Percentiles rank a stretch among this genome's conserved stretches.
phyloP scores from a whole-genome alignment of 2,888 invertebrate species.

The Diplolepis rosae region DNA sequence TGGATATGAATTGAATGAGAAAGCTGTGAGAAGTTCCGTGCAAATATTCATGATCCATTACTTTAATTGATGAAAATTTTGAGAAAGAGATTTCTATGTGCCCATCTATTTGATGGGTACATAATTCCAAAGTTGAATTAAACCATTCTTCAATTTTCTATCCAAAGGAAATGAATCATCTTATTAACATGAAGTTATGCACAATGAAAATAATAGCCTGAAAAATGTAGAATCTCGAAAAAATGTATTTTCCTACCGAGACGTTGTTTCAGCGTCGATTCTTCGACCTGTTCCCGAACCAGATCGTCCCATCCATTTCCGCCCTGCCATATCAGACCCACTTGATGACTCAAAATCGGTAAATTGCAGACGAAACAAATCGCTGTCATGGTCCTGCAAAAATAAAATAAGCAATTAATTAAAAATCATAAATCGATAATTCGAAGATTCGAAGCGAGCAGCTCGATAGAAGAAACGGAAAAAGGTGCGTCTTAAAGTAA shows the following conservation, averaged over 20 bases:
- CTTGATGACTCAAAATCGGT: conserved; percentile 95
- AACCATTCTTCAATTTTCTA: no score
- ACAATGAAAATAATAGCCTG: not conserved
- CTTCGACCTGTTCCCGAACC: conserved; percentile 89
- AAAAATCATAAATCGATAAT: not conserved
- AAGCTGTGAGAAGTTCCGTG: no score
- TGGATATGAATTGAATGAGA: no score
- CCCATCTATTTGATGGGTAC: no score
- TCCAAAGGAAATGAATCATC: no score
- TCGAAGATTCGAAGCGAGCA: not conserved
- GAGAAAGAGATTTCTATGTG: no score
- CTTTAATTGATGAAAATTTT: no score
- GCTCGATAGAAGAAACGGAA: conserved; percentile 51
- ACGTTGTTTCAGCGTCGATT: conserved; percentile 88
- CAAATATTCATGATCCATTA: no score
- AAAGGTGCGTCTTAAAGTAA: conserved; percentile 61
- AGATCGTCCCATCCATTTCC: conserved; percentile 97
- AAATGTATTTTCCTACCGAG: conserved; percentile 76
- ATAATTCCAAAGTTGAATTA: no score
- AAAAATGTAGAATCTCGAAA: not conserved
- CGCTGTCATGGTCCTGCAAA: conserved; percentile 91
- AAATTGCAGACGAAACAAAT: conserved; percentile 97
- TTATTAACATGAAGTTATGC: no score
- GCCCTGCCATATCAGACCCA: conserved; percentile 94
- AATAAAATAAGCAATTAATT: conserved; percentile 32